Evolutionary conservation across 2,888 invertebrate species (phyloP), one percentile per base, ranked within the genome.

Genomic region (Priocnemis perturbator): DNA sequence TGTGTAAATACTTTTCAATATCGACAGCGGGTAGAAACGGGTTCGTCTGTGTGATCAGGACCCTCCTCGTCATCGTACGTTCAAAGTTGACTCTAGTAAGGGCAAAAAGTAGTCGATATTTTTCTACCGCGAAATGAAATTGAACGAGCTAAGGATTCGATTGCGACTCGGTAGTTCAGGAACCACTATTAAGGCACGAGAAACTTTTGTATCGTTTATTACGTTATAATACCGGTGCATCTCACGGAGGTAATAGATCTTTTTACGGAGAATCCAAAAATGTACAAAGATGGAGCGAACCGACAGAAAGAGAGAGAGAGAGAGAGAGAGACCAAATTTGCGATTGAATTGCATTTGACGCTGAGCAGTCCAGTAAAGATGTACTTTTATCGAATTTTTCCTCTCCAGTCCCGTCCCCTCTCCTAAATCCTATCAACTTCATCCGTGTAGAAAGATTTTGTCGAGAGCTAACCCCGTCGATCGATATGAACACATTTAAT

Each of bases 351-450:
- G 14, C 30, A 52, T 37, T 44, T 15, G 65, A 52, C 17, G 45
- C 48, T 61, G 57, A 67, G 9, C 45, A 65, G 44, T 64, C 19
- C 57, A 65, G 14, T 45, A 48, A 66, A 17, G 60, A 65, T 3
- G 17, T 44, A 21, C 47, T 65, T 15, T 45, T 61, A 21, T 37
- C 9, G 59, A 60, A 47, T 61, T 15, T 19, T 30, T 17, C 20
- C 0, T 63, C n/a, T n/a, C n/a, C 4, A 44, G 15, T 17, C 30
- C 61, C 37, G 26, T 17, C n/a, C 26, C 52, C 30, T 47, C 11
- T 0, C 11, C 17, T 15, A 23, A 48, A 5, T 11, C n/a, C 26
- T 26, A 15, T 30, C 7, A 30, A 47, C 23, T 56, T 48, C 56
- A 37, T 11, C 14, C 37, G 37, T 37, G 37, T 37, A 37, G 37